phyloP scores from a whole-genome alignment of 2,888 invertebrate genomes.

The Synergus umbraculus region DNA sequence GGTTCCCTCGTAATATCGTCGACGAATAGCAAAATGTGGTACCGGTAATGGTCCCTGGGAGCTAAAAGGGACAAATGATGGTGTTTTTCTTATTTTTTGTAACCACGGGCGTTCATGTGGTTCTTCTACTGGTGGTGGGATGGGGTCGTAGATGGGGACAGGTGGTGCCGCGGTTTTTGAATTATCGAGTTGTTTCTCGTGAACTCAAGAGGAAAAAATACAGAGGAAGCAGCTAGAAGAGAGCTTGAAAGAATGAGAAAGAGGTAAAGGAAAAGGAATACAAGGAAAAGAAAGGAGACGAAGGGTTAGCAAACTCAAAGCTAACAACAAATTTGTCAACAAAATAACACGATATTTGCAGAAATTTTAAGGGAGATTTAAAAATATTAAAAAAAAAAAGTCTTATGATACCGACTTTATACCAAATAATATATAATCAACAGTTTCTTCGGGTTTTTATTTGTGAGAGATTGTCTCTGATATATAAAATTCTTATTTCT shows the following conservation, averaged over 20 bases:
- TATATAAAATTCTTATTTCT: background rate
- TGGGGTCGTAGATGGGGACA: slow-evolving; percentile 50
- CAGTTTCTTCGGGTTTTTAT: background rate
- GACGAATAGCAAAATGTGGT: slow-evolving; percentile 52
- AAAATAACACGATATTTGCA: too few relatives aligned
- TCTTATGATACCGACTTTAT: background rate
- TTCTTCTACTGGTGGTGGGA: slow-evolving; percentile 42
- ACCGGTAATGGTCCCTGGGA: slow-evolving; percentile 51
- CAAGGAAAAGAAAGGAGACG: background rate
- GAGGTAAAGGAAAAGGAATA: background rate
- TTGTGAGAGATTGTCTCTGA: background rate
- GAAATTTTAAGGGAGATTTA: too few relatives aligned
- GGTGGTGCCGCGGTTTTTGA: slow-evolving; percentile 55
- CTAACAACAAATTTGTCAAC: too few relatives aligned
- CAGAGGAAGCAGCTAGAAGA: background rate
- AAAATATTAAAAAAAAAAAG: too few relatives aligned
- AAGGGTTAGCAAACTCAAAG: background rate
- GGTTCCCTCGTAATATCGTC: slow-evolving; percentile 48
- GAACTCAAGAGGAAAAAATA: background rate
- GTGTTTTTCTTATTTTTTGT: slow-evolving; percentile 52
- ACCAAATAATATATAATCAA: background rate
- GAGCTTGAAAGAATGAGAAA: background rate
- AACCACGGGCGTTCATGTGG: slow-evolving; percentile 53
- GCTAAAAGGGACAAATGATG: slow-evolving; percentile 50
- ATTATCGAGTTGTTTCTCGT: slow-evolving; percentile 52